These are phyloP conservation scores for Apeira syringaria DNA, from an alignment of 2,888 invertebrate genomes.

Conservation along the genomic window DNA sequence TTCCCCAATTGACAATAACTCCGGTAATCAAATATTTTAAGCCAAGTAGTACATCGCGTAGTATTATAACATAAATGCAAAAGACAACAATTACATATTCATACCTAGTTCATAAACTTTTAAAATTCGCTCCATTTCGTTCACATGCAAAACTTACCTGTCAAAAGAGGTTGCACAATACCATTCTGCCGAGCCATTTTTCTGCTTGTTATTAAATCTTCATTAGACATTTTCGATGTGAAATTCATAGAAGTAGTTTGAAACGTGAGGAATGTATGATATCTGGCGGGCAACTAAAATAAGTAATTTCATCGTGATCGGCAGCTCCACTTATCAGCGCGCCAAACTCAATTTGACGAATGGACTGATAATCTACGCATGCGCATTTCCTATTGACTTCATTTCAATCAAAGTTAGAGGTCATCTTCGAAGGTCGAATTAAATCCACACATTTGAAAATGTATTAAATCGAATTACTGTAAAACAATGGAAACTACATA, in stretches of 20 bases:
- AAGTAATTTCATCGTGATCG: slow-evolving; percentile 73
- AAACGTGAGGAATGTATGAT: slow-evolving; percentile 59
- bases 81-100: no score
- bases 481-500: no score
- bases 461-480: no score
- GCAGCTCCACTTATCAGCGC: slow-evolving; percentile 63
- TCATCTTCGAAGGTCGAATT: slow-evolving; percentile 67
- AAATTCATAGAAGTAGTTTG: slow-evolving; percentile 33
- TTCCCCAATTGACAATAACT: no score
- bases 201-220: slow-evolving; percentile 51
- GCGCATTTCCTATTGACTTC: slow-evolving; percentile 64
- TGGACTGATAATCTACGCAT: slow-evolving; percentile 53
- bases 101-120: slow-evolving; percentile 19
- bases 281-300: slow-evolving; percentile 69
- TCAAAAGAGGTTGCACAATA: slow-evolving; percentile 94
- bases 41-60: no score
- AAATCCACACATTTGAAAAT: no score
- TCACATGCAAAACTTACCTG: slow-evolving; percentile 84
- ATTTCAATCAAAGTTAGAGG: slow-evolving; percentile 46
- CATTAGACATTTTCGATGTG: slow-evolving; percentile 65
- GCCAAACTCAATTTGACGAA: slow-evolving; percentile 62
- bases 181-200: slow-evolving; percentile 88
- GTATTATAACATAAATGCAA: no score
- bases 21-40: no score
- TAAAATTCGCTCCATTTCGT: slow-evolving; percentile 55